phyloP scores from a whole-genome alignment of 2,797 vertebrate genomes.

The Lacerta viridis region DNA sequence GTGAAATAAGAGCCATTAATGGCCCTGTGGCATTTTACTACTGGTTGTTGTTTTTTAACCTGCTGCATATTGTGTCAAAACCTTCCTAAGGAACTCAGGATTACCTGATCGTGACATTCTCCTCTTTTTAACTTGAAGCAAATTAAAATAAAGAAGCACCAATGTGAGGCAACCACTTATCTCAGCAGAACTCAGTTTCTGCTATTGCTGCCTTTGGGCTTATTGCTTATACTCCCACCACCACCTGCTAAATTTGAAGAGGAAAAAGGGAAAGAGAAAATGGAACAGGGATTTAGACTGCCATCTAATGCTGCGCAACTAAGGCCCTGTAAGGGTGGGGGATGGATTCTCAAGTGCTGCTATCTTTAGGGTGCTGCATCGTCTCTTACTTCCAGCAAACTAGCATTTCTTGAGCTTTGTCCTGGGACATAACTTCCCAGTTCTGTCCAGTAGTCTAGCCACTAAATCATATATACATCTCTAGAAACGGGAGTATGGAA shows the following conservation, averaged over 20 bases:
- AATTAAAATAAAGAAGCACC: not conserved
- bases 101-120: constrained; percentile 1
- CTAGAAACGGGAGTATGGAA: not conserved
- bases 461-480: not conserved
- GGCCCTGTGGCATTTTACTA: constrained; percentile 1
- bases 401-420: not conserved
- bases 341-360: not conserved
- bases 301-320: not conserved
- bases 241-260: not conserved
- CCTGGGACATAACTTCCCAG: not conserved
- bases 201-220: not conserved
- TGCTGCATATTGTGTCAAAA: not conserved
- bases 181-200: not conserved
- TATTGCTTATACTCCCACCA: not conserved
- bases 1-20: not conserved
- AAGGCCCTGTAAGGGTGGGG: not conserved
- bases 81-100: not conserved
- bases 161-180: not conserved
- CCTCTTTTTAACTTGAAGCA: not conserved
- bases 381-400: not conserved
- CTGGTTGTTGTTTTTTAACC: not conserved
- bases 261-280: not conserved
- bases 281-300: not conserved
- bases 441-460: not conserved
- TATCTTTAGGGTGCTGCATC: not conserved